Percentiles rank a stretch among this genome's conserved stretches.
Conservation (phyloP, 2,113 vertebrate species). For the Rattus norvegicus region GRCr8 NC_086020.1:44265501-44266000, state of each 20-base stretch:
- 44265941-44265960: not conserved
- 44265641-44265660: not conserved
- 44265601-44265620: not conserved
- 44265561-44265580: not conserved
- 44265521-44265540: not conserved
- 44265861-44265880: not conserved
- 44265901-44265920: not conserved
- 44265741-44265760: no score
- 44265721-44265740: no score
- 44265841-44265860: not conserved
- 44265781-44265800: no score
- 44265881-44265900: not conserved
- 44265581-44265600: not conserved
- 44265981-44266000: not conserved
- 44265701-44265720: no score
- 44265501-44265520: not conserved
- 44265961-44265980: not conserved
- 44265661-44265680: not conserved
- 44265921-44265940: not conserved
- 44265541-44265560: conserved; percentile 6
- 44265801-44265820: no score
- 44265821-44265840: not conserved
- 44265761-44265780: no score
- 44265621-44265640: not conserved
- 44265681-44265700: not conserved